phyloP scores from a whole-genome alignment of 1,140 invertebrate species.

The Steinernema feltiae region DNA sequence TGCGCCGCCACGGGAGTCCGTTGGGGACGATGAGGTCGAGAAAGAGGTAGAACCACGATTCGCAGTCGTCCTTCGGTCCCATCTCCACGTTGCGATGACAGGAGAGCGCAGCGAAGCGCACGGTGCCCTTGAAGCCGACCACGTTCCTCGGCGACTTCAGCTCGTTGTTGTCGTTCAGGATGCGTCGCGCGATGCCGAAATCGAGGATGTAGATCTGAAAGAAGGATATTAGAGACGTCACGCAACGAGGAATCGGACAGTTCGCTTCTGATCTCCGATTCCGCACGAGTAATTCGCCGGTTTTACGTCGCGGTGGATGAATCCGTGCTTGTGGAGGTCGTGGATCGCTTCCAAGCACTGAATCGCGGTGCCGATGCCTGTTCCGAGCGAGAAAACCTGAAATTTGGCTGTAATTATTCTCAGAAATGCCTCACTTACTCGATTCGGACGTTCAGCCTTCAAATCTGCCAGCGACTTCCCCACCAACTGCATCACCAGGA shows the following conservation, averaged over 20 bases:
- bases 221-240: slow-evolving; percentile 4
- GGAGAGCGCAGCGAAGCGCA: slow-evolving; percentile 27
- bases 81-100: slow-evolving; percentile 24
- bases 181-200: too few relatives aligned
- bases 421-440: background rate
- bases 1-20: slow-evolving; percentile 22
- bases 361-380: slow-evolving; percentile 25
- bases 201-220: slow-evolving; percentile 36
- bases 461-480: slow-evolving; percentile 39
- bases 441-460: slow-evolving; percentile 21
- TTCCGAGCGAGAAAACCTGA: slow-evolving; percentile 31
- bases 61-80: slow-evolving; percentile 24
- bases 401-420: background rate
- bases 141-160: slow-evolving; percentile 29
- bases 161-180: slow-evolving; percentile 26
- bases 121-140: slow-evolving; percentile 33
- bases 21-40: slow-evolving; percentile 18
- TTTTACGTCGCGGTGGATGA: slow-evolving; percentile 37
- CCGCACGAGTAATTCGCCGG: slow-evolving; percentile 39
- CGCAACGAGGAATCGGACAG: too few relatives aligned
- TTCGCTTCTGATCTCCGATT: slow-evolving; percentile 20
- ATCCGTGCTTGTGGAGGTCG: slow-evolving; percentile 40
- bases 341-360: slow-evolving; percentile 43
- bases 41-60: slow-evolving; percentile 31
- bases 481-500: slow-evolving; percentile 40